Base-by-base conservation (phyloP, 2,797 vertebrate species). In the Acomys russatus region DNA sequence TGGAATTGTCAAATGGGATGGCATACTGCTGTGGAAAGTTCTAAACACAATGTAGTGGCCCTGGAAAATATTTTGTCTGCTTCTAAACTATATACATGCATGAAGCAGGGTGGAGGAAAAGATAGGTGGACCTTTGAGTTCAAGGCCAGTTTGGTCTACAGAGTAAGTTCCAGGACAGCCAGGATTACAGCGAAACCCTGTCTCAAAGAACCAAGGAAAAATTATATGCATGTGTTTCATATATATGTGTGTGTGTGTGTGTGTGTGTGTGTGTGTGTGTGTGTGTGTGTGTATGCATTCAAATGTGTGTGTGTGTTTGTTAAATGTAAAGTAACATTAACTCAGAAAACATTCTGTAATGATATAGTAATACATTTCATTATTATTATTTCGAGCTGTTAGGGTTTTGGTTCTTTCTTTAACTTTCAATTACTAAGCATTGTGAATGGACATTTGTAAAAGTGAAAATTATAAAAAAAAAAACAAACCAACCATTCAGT, bases 351-450 rank as follows among this genome's bases (percentile, higher is more conserved):
- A 91, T 11, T 33, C 17, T 92, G 4, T 54, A 70, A 87, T 61
- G 14, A 59, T 66, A 49, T 70, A 64, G 88, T 76, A 56, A 92
- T 86, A 59, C 22, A 22, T 6, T 89, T 90, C 80, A 20, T 71
- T 56, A 44, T 28, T 9, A n/a, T 56, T 87, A 56, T 38, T 87
- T 71, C 14, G 14, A 18, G 22, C 54, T 91, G 33, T 94, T 82
- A 64, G 61, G 18, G 82, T 83, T 78, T 2, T 82, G 91, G 94
- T 70, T 83, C 77, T 68, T 87, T 59, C 66, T 94, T 71, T 77
- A 59, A 22, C 80, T n/a, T 76, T 96, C 23, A 61, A 18, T 76
- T 68, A 74, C n/a, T 90, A 56, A 77, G 22, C 38, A n/a, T 88
- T 85, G 56, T 73, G 51, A 78, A 73, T 30, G 18, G 25, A 0